phyloP scores from a whole-genome alignment of 2,113 vertebrate genomes.

The Oncorhynchus masou region DNA sequence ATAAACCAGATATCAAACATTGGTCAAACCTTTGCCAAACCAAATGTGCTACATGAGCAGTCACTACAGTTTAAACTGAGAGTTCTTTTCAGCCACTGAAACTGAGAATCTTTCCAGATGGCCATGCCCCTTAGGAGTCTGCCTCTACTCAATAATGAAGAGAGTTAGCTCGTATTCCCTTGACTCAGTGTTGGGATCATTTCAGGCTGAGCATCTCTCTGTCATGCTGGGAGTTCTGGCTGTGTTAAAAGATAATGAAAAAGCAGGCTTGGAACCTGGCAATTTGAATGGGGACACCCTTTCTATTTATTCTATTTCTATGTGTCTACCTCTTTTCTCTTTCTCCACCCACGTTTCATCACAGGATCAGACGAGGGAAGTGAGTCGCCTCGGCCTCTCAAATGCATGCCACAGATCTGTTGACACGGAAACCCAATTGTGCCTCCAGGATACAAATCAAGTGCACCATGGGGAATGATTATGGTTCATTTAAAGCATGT shows the following conservation, averaged over 20 bases:
- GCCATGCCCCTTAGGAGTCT: constrained; percentile 13
- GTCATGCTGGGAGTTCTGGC: constrained; percentile 56
- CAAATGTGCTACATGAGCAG: too few relatives aligned
- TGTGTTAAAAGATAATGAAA: not conserved
- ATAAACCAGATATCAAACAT: too few relatives aligned
- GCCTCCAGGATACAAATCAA: constrained; percentile 35
- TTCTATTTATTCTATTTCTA: too few relatives aligned
- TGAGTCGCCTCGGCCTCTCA: constrained; percentile 24
- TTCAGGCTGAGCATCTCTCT: constrained; percentile 68
- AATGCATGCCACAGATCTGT: constrained; percentile 17
- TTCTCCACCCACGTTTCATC: constrained; percentile 47
- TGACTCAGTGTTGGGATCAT: constrained; percentile 59
- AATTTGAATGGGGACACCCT: too few relatives aligned
- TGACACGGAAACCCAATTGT: constrained; percentile 51
- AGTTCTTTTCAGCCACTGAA: too few relatives aligned
- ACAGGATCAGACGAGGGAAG: constrained; percentile 47
- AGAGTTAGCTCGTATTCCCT: constrained; percentile 56
- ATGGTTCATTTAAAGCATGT: constrained; percentile 14
- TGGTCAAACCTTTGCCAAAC: too few relatives aligned
- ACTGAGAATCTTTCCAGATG: constrained; percentile 53
- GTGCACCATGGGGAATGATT: constrained; percentile 1
- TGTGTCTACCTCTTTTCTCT: constrained; percentile 36
- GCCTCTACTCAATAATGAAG: not conserved
- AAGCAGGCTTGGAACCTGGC: too few relatives aligned
- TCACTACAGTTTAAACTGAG: too few relatives aligned